Evolutionary conservation across 2,888 invertebrate genomes (phyloP), one percentile per base, ranked within the genome.

Genomic region (Molorchus minor): DNA sequence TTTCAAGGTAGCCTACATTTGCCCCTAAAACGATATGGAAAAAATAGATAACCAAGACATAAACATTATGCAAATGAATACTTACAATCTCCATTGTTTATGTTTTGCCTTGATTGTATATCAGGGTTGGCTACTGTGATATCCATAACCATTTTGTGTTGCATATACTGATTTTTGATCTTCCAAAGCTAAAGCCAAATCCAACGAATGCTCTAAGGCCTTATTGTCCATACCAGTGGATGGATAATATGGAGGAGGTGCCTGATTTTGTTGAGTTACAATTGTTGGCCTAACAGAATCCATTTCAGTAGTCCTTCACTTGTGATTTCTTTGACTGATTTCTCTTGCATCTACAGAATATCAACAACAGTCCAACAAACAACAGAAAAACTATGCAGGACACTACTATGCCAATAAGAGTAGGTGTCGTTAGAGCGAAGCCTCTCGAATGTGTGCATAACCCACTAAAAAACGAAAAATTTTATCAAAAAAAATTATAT

Each of bases 171-270:
- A 92, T 81, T 94, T 94, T 4, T 93, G 90, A 75, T 94, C 94
- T 73, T 94, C 94, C 82, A 93, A 85, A 5, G 90, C 88, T 56
- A 93, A 79, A 1, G 91, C 91, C 71, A 93, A 84, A 75, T 95
- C 95, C 86, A 94, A 87, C 5, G 93, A 93, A 80, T 93, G 92
- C 80, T 95, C 94, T 40, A 95, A 82, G 20, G 94, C 95, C 81
- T 95, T 95, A 80, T 95, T 95, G 81, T 95, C 95, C 86, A 93
- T 88, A 0, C 93, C 93, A 43, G 91, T 87, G 8, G 88, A 88
- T n/a, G 94, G 93, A 76, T 94, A 94, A 73, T 94, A 94, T 0
- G 94, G 94, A 25, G 94, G 94, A 16, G 94, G 94, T 1, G 93
- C 92, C 75, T 92, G 92, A 62, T 90, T 92, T 79, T 92, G 93